Conservation (phyloP, 2,113 vertebrate species). For the Corvus moneduloides region DNA sequence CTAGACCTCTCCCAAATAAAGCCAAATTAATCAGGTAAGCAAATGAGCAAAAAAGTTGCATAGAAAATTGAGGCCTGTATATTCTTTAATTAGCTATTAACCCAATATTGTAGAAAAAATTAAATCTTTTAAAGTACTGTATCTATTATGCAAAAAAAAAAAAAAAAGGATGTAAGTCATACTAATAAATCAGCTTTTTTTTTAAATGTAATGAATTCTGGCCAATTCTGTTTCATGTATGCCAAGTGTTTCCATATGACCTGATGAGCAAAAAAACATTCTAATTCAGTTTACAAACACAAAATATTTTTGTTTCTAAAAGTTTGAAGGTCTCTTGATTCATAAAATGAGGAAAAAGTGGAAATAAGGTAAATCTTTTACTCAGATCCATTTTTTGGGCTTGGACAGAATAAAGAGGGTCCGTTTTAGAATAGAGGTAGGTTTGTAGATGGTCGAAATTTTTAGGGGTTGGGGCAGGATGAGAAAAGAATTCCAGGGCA, state of each 20-base stretch:
- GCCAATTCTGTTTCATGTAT: background rate
- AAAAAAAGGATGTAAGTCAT: background rate
- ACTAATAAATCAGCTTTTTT: background rate
- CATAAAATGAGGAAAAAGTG: background rate
- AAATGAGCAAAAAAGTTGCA: background rate
- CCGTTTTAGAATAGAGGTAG: background rate
- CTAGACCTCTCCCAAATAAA: background rate
- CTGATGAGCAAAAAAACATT: background rate
- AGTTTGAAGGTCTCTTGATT: background rate
- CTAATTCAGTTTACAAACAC: background rate
- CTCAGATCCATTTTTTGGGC: background rate
- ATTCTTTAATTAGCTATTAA: background rate
- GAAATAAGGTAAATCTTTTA: background rate
- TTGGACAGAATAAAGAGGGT: background rate
- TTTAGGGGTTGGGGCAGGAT: background rate
- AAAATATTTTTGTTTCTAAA: background rate
- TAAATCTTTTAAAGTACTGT: background rate
- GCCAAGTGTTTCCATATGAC: background rate
- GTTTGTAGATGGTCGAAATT: background rate
- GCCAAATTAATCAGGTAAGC: background rate
- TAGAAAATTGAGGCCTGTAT: background rate
- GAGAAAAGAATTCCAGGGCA: background rate
- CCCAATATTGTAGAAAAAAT: background rate
- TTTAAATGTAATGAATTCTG: background rate
- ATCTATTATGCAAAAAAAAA: background rate